Conservation (phyloP, 2,113 vertebrate species). For the Puntigrus tetrazona region DNA sequence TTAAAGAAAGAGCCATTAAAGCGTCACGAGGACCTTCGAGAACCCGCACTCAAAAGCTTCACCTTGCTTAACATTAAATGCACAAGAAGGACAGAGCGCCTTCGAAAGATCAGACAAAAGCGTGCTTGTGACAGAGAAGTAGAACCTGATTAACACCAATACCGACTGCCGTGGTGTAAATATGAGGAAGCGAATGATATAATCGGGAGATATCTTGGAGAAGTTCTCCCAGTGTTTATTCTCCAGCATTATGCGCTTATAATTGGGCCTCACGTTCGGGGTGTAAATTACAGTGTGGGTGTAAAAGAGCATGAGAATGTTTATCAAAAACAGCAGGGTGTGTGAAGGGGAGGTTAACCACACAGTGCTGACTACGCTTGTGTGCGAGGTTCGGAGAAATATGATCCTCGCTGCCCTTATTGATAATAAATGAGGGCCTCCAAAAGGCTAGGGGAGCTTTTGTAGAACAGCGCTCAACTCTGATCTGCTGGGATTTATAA, state of each 20-base stretch:
- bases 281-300: neutral
- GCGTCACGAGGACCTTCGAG: neutral
- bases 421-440: neutral
- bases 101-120: neutral
- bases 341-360: neutral
- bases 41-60: neutral
- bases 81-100: neutral
- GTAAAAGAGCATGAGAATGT: neutral
- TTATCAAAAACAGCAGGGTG: neutral
- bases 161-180: neutral
- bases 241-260: neutral
- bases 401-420: neutral
- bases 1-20: neutral
- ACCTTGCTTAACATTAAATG: neutral
- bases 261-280: neutral
- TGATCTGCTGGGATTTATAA: neutral
- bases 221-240: neutral
- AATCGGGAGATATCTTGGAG: neutral
- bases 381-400: neutral
- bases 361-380: neutral
- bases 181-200: neutral
- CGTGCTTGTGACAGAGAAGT: neutral
- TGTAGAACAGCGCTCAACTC: neutral
- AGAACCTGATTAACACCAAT: too few relatives aligned
- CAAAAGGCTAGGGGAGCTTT: conserved; percentile 2